These are phyloP conservation scores for Spodoptera frugiperda DNA, from an alignment of 1,140 invertebrate genomes.

Conservation along the genomic window DNA sequence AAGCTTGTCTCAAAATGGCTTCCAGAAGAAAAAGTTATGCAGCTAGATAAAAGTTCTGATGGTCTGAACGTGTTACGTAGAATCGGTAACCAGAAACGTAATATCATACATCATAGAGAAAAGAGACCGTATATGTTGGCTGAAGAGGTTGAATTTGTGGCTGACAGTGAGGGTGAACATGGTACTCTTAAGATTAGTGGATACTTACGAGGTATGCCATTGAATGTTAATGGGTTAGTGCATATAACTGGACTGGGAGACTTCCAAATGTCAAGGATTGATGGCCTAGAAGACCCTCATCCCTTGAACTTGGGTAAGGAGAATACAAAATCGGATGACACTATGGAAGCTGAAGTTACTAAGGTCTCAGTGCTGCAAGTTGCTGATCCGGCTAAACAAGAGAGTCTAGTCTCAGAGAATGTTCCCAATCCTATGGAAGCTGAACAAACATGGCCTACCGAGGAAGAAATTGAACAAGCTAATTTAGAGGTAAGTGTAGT, in stretches of 20 bases:
- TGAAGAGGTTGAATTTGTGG: constrained; percentile 91
- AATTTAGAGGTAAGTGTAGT: constrained; percentile 86
- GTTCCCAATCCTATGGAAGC: constrained; percentile 96
- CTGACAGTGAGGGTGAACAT: constrained; percentile 84
- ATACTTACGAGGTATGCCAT: constrained; percentile 92
- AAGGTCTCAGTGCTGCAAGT: constrained; percentile 87
- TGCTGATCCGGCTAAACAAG: constrained; percentile 91
- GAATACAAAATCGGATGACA: constrained; percentile 65
- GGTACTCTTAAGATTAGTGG: constrained; percentile 95
- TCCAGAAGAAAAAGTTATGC: constrained; percentile 93
- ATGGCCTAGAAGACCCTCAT: constrained; percentile 91
- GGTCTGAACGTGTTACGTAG: constrained; percentile 92
- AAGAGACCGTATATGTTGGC: constrained; percentile 93
- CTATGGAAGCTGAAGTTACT: constrained; percentile 74
- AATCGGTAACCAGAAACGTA: constrained; percentile 94
- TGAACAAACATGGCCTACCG: constrained; percentile 98
- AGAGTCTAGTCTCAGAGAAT: constrained; percentile 93
- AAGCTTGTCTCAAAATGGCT: constrained; percentile 92
- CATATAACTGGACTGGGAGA: constrained; percentile 97
- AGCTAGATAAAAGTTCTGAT: constrained; percentile 92
- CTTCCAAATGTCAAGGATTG: constrained; percentile 95
- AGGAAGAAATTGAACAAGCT: constrained; percentile 94
- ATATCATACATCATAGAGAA: constrained; percentile 90
- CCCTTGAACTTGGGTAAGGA: constrained; percentile 87
- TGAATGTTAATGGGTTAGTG: constrained; percentile 95